A percentile compares a stretch with the other conserved stretches of the same genome.
Conservation (phyloP, 2,888 invertebrate species). For the Chesias legatella region DNA sequence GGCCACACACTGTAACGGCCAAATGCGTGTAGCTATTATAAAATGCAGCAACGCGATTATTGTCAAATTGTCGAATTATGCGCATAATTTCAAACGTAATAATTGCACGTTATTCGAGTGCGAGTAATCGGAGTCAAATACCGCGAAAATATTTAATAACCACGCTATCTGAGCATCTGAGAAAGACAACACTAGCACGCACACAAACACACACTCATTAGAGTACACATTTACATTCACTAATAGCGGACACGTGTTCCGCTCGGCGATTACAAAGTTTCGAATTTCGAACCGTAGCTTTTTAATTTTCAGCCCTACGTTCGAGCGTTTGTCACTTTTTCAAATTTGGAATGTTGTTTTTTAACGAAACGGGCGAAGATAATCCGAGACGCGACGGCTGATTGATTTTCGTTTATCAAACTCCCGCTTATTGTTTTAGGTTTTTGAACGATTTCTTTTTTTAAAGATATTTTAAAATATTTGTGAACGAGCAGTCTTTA, state of each 20-base stretch:
- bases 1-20: background rate
- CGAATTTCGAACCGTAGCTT: constrained; percentile 46
- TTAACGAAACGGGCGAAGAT: constrained; percentile 61
- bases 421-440: constrained; percentile 37
- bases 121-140: constrained; percentile 35
- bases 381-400: constrained; percentile 39
- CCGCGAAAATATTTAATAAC: constrained; percentile 42
- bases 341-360: constrained; percentile 54
- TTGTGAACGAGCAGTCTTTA: constrained; percentile 74
- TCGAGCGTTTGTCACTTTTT: constrained; percentile 43
- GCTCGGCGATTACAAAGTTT: constrained; percentile 52
- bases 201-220: constrained; percentile 70
- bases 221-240: constrained; percentile 74
- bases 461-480: constrained; percentile 43
- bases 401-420: constrained; percentile 52
- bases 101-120: constrained; percentile 12
- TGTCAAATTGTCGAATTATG: constrained; percentile 21
- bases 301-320: constrained; percentile 25
- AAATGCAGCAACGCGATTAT: constrained; percentile 12
- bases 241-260: constrained; percentile 60
- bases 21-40: constrained; percentile 3
- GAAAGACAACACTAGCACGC: constrained; percentile 55
- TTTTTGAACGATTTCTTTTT: constrained; percentile 35
- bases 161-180: constrained; percentile 41
- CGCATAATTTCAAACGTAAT: constrained; percentile 27